phyloP scores from a whole-genome alignment of 2,797 vertebrate genomes.

The Pseudomugil tenellus region DNA sequence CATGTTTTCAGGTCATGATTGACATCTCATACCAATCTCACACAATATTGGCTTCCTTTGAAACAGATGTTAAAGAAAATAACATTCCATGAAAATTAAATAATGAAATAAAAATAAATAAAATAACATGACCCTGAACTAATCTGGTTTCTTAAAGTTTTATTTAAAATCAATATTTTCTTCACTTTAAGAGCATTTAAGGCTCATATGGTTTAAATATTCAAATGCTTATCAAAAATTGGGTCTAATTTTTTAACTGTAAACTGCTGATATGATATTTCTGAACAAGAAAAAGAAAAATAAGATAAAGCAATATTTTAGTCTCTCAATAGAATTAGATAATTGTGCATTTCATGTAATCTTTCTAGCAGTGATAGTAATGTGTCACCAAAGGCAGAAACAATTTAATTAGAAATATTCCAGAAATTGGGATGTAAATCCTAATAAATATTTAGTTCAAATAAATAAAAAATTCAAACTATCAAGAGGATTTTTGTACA shows the following conservation, averaged over 20 bases:
- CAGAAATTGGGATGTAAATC: too few species aligned
- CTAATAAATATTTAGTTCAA: too few species aligned
- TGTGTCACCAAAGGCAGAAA: neutral
- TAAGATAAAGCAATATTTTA: neutral
- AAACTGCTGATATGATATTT: neutral
- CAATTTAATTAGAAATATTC: too few species aligned
- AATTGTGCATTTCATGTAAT: neutral
- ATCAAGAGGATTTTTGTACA: too few species aligned
- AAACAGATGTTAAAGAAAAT: neutral
- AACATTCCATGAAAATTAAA: neutral
- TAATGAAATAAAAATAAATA: neutral
- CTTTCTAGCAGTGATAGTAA: neutral
- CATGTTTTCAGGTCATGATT: neutral
- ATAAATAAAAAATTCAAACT: too few species aligned
- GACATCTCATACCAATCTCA: neutral
- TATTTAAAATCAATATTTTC: neutral
- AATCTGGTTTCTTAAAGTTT: neutral
- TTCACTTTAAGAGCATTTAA: neutral
- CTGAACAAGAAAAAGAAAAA: neutral
- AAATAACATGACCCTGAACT: neutral
- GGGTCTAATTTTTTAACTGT: neutral
- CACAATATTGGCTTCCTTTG: neutral
- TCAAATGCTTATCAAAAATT: neutral
- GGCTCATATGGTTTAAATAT: neutral
- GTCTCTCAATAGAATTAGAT: neutral